Conservation (phyloP, 2,797 vertebrate species). For the Cuniculus paca region DNA sequence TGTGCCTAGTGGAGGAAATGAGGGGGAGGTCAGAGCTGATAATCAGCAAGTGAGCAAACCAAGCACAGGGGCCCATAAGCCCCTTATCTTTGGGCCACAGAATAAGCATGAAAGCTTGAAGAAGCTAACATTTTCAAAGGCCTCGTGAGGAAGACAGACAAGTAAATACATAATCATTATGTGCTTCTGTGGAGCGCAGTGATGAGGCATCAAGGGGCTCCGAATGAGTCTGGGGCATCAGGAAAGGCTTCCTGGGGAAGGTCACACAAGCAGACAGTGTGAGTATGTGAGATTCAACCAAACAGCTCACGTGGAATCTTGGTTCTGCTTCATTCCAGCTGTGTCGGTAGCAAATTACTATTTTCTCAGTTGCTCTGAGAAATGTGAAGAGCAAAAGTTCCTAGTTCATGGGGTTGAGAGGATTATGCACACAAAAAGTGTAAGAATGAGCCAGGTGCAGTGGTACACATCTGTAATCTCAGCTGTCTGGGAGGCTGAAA, state of each 20-base stretch:
- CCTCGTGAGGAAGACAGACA: background rate
- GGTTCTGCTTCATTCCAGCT: background rate
- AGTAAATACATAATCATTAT: background rate
- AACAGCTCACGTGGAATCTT: background rate
- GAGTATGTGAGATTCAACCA: background rate
- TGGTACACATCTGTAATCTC: background rate
- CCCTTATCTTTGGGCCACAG: background rate
- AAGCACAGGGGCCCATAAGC: background rate
- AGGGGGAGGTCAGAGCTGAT: background rate
- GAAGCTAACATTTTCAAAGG: background rate
- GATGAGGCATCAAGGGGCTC: too few species aligned
- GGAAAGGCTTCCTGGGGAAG: background rate
- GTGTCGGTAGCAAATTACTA: background rate
- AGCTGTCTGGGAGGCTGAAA: background rate
- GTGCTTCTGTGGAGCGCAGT: accelerated
- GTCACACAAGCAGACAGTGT: background rate
- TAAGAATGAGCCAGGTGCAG: background rate
- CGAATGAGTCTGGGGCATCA: background rate
- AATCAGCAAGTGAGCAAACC: background rate
- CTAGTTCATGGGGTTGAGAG: background rate
- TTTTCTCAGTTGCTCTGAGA: background rate
- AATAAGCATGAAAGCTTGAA: background rate
- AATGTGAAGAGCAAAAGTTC: background rate
- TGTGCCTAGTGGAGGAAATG: background rate
- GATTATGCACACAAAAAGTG: background rate